Evolutionary conservation across 2,888 invertebrate genomes (phyloP).

Genomic region (Thymelicus acteon): DNA sequence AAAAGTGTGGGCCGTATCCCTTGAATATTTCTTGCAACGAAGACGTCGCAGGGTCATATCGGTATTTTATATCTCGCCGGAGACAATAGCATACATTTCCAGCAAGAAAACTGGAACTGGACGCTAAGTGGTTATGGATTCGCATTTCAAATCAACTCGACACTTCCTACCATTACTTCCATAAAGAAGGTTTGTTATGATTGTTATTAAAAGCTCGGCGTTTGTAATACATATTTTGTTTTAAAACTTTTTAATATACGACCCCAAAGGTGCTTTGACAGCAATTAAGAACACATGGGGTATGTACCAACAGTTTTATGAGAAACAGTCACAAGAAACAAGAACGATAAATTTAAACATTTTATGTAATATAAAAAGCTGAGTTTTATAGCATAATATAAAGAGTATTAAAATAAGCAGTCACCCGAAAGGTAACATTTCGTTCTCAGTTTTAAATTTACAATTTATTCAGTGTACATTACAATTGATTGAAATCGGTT

Average conservation of each 20-base stretch:
- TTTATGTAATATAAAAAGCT: constrained; percentile 69
- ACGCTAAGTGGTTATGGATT: constrained; percentile 70
- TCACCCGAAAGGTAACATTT: constrained; percentile 60
- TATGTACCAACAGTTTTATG: constrained; percentile 38
- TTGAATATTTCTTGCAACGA: constrained; percentile 84
- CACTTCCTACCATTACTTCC: constrained; percentile 48
- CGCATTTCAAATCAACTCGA: constrained; percentile 66
- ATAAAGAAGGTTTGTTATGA: constrained; percentile 30
- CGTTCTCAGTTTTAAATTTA: constrained; percentile 8
- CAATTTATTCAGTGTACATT: constrained; percentile 26
- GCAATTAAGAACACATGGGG: constrained; percentile 54
- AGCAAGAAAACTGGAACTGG: constrained; percentile 76
- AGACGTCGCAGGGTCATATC: constrained; percentile 84
- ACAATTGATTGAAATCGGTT: constrained; percentile 32
- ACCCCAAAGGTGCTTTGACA: constrained; percentile 40
- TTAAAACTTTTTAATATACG: constrained; percentile 28
- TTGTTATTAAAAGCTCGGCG: constrained; percentile 14
- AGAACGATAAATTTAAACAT: constrained; percentile 68
- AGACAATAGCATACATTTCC: constrained; percentile 82
- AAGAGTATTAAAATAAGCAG: constrained; percentile 29
- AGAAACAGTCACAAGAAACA: constrained; percentile 64
- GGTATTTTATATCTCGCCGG: constrained; percentile 82
- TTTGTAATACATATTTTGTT: constrained; percentile 19
- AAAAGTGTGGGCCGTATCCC: constrained; percentile 84
- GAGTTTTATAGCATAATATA: constrained; percentile 64